Percentiles rank a stretch among this genome's conserved stretches.
These are phyloP conservation scores for Ellobium chinense DNA, from an alignment of 2,888 invertebrate species.

Conservation along the genomic window DNA sequence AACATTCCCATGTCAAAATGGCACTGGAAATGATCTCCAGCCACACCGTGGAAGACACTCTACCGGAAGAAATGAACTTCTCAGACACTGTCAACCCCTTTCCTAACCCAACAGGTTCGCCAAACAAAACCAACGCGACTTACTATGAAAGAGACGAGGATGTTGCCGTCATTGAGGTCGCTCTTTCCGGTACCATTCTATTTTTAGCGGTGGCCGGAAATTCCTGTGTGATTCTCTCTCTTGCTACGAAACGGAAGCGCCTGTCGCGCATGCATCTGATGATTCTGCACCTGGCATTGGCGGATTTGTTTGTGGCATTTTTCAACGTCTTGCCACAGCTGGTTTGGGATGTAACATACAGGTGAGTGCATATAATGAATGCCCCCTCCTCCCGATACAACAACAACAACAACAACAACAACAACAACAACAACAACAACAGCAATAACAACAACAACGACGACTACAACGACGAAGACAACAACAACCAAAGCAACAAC, in stretches of 20 bases:
- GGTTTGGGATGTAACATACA: slow-evolving; percentile 83
- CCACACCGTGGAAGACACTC: not conserved
- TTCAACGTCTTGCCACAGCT: slow-evolving; percentile 85
- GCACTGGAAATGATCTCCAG: not conserved
- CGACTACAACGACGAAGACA: no score
- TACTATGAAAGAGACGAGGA: slow-evolving; percentile 41
- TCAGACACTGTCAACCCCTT: not conserved
- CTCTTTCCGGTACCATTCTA: slow-evolving; percentile 49
- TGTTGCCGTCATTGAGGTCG: slow-evolving; percentile 50
- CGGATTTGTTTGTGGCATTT: slow-evolving; percentile 85
- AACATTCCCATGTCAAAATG: no score
- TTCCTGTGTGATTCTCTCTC: slow-evolving; percentile 82
- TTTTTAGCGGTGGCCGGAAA: slow-evolving; percentile 76
- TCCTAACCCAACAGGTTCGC: not conserved
- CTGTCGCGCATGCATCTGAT: slow-evolving; percentile 85
- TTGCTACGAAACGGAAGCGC: slow-evolving; percentile 82
- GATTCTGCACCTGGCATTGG: slow-evolving; percentile 85
- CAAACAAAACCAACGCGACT: slow-evolving; percentile 21
- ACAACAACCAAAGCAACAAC: no score
- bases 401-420: not conserved
- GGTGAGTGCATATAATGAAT: slow-evolving; percentile 50
- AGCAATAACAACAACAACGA: no score
- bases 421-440: not conserved
- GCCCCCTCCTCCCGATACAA: not conserved
- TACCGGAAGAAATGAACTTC: not conserved